Evolutionary conservation across 2,888 invertebrate species (phyloP), one percentile per base, ranked within the genome.

Genomic region (Rhyacophila evoluta): DNA sequence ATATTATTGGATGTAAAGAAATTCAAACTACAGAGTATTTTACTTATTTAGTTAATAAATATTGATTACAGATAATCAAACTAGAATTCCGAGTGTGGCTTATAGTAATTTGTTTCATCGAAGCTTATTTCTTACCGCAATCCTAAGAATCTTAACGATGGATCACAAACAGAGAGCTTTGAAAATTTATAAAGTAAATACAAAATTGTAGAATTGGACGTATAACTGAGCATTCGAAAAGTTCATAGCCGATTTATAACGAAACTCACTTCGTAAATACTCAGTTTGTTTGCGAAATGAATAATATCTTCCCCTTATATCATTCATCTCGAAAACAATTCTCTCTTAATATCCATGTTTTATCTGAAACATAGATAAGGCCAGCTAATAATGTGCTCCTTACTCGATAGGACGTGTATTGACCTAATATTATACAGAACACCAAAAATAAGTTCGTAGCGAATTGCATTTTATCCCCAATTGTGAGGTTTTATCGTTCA

Each of bases 201-300:
- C 78, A 79, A 79, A 81, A 79, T 79, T 81, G 81, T 81, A 81
- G 81, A 81, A 78, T 79, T 82, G 82, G 82, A 82, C 82, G 82
- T 82, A 78, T 82, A 81, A 81, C 81, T 82, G 82, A 82, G 82
- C 82, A 79, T 80, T 80, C 68, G 74, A 78, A 79, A 77, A 55
- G 74, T 81, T 76, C 69, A 80, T 76, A 79, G 79, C 73, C 71
- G 36, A 68, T 74, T 68, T 78, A 33, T 77, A 67, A 74, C 74
- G 41, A 41, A 78, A 71, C 75, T 68, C 71, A 27, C 41, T 78
- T 67, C 27, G 39, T 67, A 74, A 78, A 81, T 78, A 78, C 79
- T 72, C 79, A 79, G 77, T 73, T 79, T 78, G 82, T 78, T 81
- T 78, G 78, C 79, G 75, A 81, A 81, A 77, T 76, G 79, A 77